Base-by-base conservation (phyloP, 2,888 invertebrate species). In the Pristionchus entomophagus region DNA sequence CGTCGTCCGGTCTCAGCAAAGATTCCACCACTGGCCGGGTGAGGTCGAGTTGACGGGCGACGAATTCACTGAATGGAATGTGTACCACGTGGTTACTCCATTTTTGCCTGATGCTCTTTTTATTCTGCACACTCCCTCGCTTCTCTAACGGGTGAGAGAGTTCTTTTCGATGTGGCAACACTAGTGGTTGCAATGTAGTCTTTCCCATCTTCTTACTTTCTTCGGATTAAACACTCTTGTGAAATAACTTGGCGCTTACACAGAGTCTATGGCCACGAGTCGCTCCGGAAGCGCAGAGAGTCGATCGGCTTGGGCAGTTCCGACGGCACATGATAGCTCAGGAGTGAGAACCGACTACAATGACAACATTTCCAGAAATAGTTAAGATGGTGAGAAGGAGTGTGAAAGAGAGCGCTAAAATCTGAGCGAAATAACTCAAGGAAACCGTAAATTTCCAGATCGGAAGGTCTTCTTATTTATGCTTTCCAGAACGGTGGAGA, bases 221-320 rank as follows among this genome's bases (percentile, higher is more conserved):
- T n/a, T n/a, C n/a, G n/a, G n/a, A n/a, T n/a, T n/a, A n/a, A n/a
- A n/a, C n/a, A n/a, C n/a, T n/a, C n/a, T n/a, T n/a, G n/a, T n/a
- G n/a, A n/a, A n/a, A n/a, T n/a, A n/a, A n/a, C n/a, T n/a, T n/a
- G n/a, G n/a, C n/a, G n/a, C n/a, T n/a, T 88, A 94, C 93, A 97
- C 95, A 89, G 98, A 98, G 94, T 99, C 98, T 0, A 97, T 96
- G 0, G 96, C 98, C 0, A 97, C 97, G 29, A 97, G 96, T 87
- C 98, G 95, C 93, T 97, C 97, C 0, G 96, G 95, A 45, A 98
- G 94, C 0, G 97, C 97, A 93, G 96, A 96, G 26, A 98, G 94
- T 86, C 95, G 96, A 87, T 96, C 96, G 5, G 96, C 84, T 38
- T 90, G 89, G 26, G 88, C 85, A 8, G 90, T 87, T 83, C 89